Evolutionary conservation across 2,797 vertebrate species (phyloP).

Genomic region (Xenopus petersii): DNA sequence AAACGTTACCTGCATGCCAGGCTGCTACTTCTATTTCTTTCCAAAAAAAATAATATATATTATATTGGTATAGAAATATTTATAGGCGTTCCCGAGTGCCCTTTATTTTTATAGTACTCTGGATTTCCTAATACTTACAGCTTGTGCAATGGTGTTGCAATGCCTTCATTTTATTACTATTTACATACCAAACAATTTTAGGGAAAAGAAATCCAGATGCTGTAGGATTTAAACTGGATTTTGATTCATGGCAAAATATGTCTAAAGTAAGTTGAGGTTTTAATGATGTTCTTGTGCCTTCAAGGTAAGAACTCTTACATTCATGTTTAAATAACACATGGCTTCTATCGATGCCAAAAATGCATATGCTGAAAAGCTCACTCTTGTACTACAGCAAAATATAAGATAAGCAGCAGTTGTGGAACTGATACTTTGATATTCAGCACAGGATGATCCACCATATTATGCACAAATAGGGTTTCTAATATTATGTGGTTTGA

Average conservation of each 20-base stretch:
- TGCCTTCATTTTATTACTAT: slow-evolving; percentile 16
- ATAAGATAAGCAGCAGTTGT: too few relatives aligned
- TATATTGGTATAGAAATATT: neutral
- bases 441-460: too few relatives aligned
- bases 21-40: too few relatives aligned
- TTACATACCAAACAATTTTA: slow-evolving; percentile 7
- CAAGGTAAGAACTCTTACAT: neutral
- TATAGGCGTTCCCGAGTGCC: slow-evolving; percentile 30
- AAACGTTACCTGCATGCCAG: too few relatives aligned
- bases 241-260: slow-evolving; percentile 1
- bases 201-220: slow-evolving; percentile 26
- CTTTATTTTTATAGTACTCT: neutral
- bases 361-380: neutral
- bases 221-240: neutral
- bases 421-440: too few relatives aligned
- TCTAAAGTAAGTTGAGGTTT: neutral
- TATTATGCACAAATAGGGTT: too few relatives aligned
- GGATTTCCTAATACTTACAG: slow-evolving; percentile 16
- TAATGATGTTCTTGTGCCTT: neutral
- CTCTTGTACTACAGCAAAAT: slow-evolving; percentile 2
- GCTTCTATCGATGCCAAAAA: neutral
- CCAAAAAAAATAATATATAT: too few relatives aligned
- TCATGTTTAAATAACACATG: neutral
- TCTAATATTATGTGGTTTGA: too few relatives aligned
- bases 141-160: slow-evolving; percentile 36